Evolutionary conservation across 2,888 invertebrate species (phyloP).

Genomic region (Acrobasis repandana): DNA sequence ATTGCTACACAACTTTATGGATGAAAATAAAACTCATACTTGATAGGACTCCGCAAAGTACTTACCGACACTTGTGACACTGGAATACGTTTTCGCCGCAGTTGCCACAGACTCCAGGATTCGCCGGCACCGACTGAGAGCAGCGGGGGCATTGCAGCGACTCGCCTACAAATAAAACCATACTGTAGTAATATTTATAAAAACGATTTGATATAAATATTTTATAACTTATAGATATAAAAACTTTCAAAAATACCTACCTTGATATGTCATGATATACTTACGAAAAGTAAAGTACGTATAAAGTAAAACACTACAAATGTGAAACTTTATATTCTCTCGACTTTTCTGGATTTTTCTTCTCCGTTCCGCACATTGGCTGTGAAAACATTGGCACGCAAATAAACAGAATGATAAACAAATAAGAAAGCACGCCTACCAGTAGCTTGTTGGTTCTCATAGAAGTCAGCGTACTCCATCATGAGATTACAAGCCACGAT

Average conservation of each 20-base stretch:
- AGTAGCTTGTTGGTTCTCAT: slow-evolving; percentile 96
- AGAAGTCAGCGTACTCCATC: slow-evolving; percentile 99
- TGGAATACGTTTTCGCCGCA: slow-evolving; percentile 99
- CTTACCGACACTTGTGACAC: slow-evolving; percentile 96
- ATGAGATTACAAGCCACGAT: slow-evolving; percentile 99
- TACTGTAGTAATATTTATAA: neutral
- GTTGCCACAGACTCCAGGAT: slow-evolving; percentile 98
- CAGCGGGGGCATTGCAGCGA: slow-evolving; percentile 98
- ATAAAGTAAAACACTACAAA: no score
- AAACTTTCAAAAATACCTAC: no score
- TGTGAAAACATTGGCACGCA: neutral
- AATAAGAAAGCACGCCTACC: slow-evolving; percentile 60
- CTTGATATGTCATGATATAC: no score
- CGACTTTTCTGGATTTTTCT: no score
- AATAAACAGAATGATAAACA: neutral
- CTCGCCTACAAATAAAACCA: slow-evolving; percentile 77
- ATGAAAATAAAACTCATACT: no score
- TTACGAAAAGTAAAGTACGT: no score
- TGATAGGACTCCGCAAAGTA: slow-evolving; percentile 23
- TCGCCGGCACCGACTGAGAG: slow-evolving; percentile 97
- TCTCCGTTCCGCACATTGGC: neutral
- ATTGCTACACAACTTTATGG: neutral
- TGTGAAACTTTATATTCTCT: no score
- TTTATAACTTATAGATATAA: no score
- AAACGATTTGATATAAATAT: no score